A percentile compares a stretch with the other conserved stretches of the same genome.
Evolutionary conservation across 2,797 vertebrate genomes (phyloP).

Genomic region (Coluber constrictor): DNA sequence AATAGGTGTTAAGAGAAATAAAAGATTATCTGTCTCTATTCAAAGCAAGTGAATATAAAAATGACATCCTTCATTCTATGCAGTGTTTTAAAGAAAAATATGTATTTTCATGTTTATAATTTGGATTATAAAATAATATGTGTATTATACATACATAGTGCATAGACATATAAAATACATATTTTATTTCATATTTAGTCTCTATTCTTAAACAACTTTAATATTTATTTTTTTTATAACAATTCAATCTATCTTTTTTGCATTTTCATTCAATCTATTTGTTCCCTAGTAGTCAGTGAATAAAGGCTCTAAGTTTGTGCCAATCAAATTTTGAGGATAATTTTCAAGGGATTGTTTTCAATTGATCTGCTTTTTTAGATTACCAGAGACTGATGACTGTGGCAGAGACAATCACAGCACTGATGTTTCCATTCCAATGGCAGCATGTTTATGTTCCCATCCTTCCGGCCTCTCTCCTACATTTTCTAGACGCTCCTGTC

Average conservation of each 20-base stretch:
- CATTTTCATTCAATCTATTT: background rate
- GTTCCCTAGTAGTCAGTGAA: background rate
- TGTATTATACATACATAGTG: background rate
- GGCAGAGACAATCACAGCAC: slow-evolving; percentile 96
- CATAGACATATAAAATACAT: background rate
- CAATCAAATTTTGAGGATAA: background rate
- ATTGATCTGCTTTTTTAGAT: slow-evolving; percentile 75
- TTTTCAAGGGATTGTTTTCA: slow-evolving; percentile 14
- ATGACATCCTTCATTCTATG: background rate
- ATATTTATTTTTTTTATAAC: background rate
- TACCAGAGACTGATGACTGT: slow-evolving; percentile 99
- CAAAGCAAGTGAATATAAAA: background rate
- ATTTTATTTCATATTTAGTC: background rate
- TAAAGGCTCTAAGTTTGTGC: background rate
- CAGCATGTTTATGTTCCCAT: slow-evolving; percentile 99
- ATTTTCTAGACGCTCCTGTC: slow-evolving; percentile 97
- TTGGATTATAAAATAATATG: background rate
- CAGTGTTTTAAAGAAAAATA: background rate
- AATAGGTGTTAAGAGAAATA: background rate
- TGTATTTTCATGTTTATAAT: background rate
- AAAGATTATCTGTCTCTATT: background rate
- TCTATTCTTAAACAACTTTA: background rate
- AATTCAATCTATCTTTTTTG: background rate
- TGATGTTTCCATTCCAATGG: slow-evolving; percentile 99
- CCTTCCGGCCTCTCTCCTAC: slow-evolving; percentile 94